Base-by-base conservation (phyloP, 1,140 invertebrate genomes). In the Phortica variegata region DNA sequence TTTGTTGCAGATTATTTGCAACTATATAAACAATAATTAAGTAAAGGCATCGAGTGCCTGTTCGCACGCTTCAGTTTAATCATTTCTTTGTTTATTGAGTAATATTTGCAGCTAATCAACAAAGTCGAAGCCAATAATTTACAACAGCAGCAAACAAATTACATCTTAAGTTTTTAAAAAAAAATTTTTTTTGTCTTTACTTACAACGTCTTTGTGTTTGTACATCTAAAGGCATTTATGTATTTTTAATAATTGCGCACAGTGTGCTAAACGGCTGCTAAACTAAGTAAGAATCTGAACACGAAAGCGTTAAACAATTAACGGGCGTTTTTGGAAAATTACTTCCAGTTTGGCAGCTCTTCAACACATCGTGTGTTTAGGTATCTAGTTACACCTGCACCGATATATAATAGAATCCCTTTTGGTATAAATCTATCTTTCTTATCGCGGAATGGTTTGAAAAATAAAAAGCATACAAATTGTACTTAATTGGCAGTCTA, bases 351-450 rank as follows among this genome's bases (percentile, higher is more conserved):
- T 15, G 3, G 13, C 36, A 33, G 29, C 41, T 19, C 26, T 13
- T 18, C 6, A 32, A 49, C 44, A 48, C 45, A 42, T 26, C 45
- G 43, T 32, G 38, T 47, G n/a, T n/a, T n/a, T n/a, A 42, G 39
- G 40, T 29, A 19, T 8, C 42, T 39, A 46, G 49, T 43, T 51
- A 58, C 66, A 56, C 66, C 66, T 71, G 66, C 66, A 71, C 66
- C 66, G 66, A 71, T 71, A 71, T 60, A 55, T 54, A 56, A 52
- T 61, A 65, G n/a, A n/a, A n/a, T n/a, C n/a, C n/a, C n/a, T n/a
- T 60, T 59, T 49, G 43, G 51, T 51, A 29, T 57, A 34, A 34
- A 34, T 8, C 6, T 15, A 34, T 34, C 23, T 39, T 36, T 46
- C 37, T 26, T 31, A 29, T 40, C 26, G 17, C 21, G 43, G 46